Evolutionary conservation across 1,140 invertebrate species (phyloP).

Genomic region (Rhizoglyphus robini): DNA sequence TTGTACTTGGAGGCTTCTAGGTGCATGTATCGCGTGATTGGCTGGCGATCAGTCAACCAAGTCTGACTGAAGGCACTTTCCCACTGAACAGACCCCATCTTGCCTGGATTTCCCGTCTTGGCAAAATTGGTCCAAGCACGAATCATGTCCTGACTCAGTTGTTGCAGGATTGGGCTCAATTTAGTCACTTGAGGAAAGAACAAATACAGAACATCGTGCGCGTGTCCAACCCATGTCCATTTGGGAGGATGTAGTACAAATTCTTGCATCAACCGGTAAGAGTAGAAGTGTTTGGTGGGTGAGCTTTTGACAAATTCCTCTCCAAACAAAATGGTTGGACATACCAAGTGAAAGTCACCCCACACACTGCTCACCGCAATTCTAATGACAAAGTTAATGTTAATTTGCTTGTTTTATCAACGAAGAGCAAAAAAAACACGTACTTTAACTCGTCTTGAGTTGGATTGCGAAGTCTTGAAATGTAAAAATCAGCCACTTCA

Average conservation of each 20-base stretch:
- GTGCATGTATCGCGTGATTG: no score
- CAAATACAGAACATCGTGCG: constrained; percentile 84
- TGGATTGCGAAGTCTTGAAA: background rate
- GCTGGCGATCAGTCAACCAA: no score
- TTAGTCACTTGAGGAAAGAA: constrained; percentile 46
- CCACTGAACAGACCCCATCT: no score
- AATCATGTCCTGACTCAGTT: no score
- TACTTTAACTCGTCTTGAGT: no score
- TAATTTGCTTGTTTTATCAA: background rate
- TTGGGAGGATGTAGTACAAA: no score
- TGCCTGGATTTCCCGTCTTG: constrained; percentile 18
- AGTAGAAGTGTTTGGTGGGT: background rate
- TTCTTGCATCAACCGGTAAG: constrained; percentile 10
- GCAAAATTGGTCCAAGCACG: no score
- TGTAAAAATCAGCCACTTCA: no score
- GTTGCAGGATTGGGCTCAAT: constrained; percentile 17
- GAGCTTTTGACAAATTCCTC: background rate
- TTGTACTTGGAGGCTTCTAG: no score
- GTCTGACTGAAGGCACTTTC: no score
- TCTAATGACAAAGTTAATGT: background rate
- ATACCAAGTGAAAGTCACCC: background rate
- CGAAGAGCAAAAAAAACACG: no score
- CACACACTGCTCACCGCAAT: no score
- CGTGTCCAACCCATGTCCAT: constrained; percentile 92
- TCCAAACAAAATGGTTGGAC: constrained; percentile 7